Evolutionary conservation across 1,140 invertebrate species (phyloP).

Genomic region (Drosophila ambigua): DNA sequence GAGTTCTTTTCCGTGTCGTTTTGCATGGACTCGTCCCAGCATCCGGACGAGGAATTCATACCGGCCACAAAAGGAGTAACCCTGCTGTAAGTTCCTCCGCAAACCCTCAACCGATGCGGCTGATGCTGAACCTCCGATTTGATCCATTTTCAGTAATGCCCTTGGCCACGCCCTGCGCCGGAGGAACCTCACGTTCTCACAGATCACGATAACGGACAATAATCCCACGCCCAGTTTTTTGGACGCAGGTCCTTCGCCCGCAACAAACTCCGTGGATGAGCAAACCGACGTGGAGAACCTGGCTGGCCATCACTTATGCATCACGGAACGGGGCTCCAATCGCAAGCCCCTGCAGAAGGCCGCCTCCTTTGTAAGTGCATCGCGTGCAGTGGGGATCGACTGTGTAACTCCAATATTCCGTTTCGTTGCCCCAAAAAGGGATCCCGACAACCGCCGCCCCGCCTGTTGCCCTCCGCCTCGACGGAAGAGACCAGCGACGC

Average conservation of each 20-base stretch:
- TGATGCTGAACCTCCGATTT: neutral
- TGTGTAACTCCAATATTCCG: neutral
- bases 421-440: constrained; percentile 40
- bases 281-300: constrained; percentile 88
- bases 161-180: constrained; percentile 82
- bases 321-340: constrained; percentile 82
- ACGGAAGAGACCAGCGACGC: constrained; percentile 85
- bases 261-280: constrained; percentile 86
- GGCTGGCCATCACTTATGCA: constrained; percentile 89
- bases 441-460: constrained; percentile 73
- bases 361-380: constrained; percentile 78
- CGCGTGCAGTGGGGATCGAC: no score
- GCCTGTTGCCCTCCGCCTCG: constrained; percentile 81
- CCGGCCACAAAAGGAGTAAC: constrained; percentile 88
- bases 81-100: constrained; percentile 86
- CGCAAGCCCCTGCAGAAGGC: constrained; percentile 75
- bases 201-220: constrained; percentile 77
- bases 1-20: constrained; percentile 91
- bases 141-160: constrained; percentile 83
- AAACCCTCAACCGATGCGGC: no score
- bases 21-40: constrained; percentile 85
- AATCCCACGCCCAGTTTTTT: constrained; percentile 86
- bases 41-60: constrained; percentile 86
- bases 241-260: constrained; percentile 78
- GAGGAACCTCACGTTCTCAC: constrained; percentile 78